Base-by-base conservation (phyloP, 2,888 invertebrate genomes). In the Philhelius pedissequus region DNA sequence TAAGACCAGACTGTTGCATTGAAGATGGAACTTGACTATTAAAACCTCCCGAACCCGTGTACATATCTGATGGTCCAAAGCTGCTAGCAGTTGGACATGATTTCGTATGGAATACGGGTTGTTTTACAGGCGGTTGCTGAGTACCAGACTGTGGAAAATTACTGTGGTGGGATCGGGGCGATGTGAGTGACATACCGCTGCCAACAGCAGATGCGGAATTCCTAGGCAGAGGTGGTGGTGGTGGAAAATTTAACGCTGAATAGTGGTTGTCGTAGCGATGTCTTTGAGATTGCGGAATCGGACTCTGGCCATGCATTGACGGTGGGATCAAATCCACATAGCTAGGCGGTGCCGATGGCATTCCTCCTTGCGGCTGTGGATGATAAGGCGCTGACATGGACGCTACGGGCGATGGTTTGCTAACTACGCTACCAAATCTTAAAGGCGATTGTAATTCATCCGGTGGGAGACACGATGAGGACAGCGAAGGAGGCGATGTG, bases 371-470 rank as follows among this genome's bases (percentile, higher is more conserved):
- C 48, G 75, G 9, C 32, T 71, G 76, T 43, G 62, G 38, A 62
- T 80, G 86, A 74, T 73, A 86, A 81, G 76, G 76, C 73, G 76
- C 70, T 86, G 80, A 73, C 76, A 86, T 86, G 86, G 86, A 86
- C 76, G 86, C 73, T 77, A 73, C 68, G 38, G 86, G 58, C 45
- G 86, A 80, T 40, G 62, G 71, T 76, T 82, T 84, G 40, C 71
- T 84, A 62, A 66, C 68, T 40, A 76, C 74, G 50, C 54, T 86
- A 56, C 87, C 90, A 91, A 86, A 89, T 80, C 80, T 89, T 86
- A 87, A 92, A 90, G 82, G 89, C 87, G 69, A 89, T 75, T 76
- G 35, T 25, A 78, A 50, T 86, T 87, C 92, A 90, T 87, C 88
- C 69, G 86, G 87, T 58, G 87, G 86, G 62, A 86, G 83, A 77